Evolutionary conservation across 2,888 invertebrate species (phyloP), one percentile per base, ranked within the genome.

Genomic region (Leptopilina myrica): DNA sequence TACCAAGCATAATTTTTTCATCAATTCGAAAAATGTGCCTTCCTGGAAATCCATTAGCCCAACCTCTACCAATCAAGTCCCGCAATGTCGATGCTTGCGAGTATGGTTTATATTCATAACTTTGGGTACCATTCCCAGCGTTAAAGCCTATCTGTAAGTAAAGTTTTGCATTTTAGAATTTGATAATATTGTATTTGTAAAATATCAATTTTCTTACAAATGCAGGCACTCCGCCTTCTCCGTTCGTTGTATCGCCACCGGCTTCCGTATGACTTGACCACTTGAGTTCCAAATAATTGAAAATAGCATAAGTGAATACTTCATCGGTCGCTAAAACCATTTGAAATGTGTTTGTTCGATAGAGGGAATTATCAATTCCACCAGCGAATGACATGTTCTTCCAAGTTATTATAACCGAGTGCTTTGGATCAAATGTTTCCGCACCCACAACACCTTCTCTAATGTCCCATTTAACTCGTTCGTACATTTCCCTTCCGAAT

Each of bases 281-380:
- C 87, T 95, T 96, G 81, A 99, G 94, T 84, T 96, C 95, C 77
- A 95, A 94, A 90, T 99, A 99, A 93, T 99, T 99, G 92, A 97
- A 98, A 78, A 99, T 97, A 0, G 96, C 97, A 90, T 98, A 99
- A 0, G 98, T 98, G 88, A 96, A 96, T 4, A 97, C 97, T 93
- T 98, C 98, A 90, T 98, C 98, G 0, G 98, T 98, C 0, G 97
- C 97, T 77, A 99, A 91, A 4, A 98, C 95, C 94, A 97, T 93
- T 95, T 99, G 99, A 93, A 98, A 99, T 0, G 98, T 98, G 91
- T 99, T 99, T 1, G 98, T 97, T 96, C 97, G 94, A 89, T 93
- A 95, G n/a, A 96, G 92, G 0, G 96, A 95, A 90, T 95, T 95
- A 83, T 95, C 95, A 86, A 96, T 96, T 84, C 98, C 98, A 76